Evolutionary conservation across 2,888 invertebrate species (phyloP), one percentile per base, ranked within the genome.

Genomic region (Halictus quadricinctus): DNA sequence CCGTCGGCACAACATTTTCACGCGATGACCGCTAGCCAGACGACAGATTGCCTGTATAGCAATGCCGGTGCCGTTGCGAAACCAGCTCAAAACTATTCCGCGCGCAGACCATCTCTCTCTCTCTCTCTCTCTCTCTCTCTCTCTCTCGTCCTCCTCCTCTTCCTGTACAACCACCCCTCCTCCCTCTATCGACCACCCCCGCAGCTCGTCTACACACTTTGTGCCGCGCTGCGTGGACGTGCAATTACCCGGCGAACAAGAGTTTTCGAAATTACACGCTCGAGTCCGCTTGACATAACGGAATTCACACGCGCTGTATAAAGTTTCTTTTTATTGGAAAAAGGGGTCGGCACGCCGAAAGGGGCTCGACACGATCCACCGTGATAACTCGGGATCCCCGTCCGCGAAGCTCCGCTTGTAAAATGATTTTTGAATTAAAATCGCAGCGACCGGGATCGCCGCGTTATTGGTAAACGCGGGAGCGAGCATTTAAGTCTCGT

Each of bases 11-110:
- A 72, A 77, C 81, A 77, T 85, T 84, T 81, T 79, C 83, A n/a
- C 76, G 29, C 81, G 74, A 74, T 83, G 83, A 83, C 82, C 88
- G 66, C 81, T 29, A 48, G 64, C 50, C 75, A 36, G 58, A 29
- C 85, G 80, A 74, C 81, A 83, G 74, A 86, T 83, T 82, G 86
- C 83, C 84, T 58, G 82, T 88, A 79, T 80, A 76, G 69, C 82
- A 13, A 70, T 77, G 43, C 21, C 64, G 25, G 54, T 36, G 29
- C 25, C 76, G 21, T 15, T 77, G 85, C 76, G 79, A 73, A 89
- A 88, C 84, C 80, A 86, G 81, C 88, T 90, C 83, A 85, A 88
- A 89, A 90, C 90, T 87, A 87, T 81, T 90, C 81, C 80, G 81
- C 83, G 72, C 83, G 66, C 66, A 41, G 60, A 43, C 43, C 46